Base-by-base conservation (phyloP, 2,113 vertebrate species). In the Cheirogaleus medius region DNA sequence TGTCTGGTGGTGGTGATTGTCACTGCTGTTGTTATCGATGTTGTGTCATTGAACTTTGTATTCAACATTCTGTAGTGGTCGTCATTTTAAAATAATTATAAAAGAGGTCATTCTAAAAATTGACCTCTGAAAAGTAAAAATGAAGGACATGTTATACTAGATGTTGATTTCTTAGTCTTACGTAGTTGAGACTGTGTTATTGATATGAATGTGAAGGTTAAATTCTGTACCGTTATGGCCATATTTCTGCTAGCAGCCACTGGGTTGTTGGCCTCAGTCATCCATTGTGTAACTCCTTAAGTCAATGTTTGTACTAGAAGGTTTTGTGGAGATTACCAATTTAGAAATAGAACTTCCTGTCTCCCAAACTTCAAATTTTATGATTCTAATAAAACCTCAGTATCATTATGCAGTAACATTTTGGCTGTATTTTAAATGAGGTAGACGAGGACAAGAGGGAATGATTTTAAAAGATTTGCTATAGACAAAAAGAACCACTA, bases 331-430 rank as follows among this genome's bases (percentile, higher is more conserved):
- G 64, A 87, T 95, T 83, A 42, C n/a, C 34, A 64, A 64, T 66
- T 97, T 85, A 56, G 13, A 85, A 96, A 95, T 96, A 77, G 1
- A 49, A 44, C 85, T 91, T 97, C 76, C 88, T 95, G 1, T 93
- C 83, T 97, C 37, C 60, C 87, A 84, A 82, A 93, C 25, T 23
- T 34, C 37, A 14, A 14, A 17, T 86, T 97, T 97, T 94, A 23
- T 95, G 60, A 1, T 96, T 52, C 88, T 94, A 34, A 71, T 44
- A 87, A 98, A 96, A 94, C 94, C 64, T 93, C 77, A 37, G 42
- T 90, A 66, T 83, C 23, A 90, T 66, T 91, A 68, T 97, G 54
- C 56, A 74, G 47, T 87, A 52, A 5, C 3, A 77, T 17, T 90
- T 97, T 93, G 8, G 23, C 63, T 83, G 47, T 88, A 32, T 32